A percentile compares a stretch with the other conserved stretches of the same genome.
Evolutionary conservation across 2,888 invertebrate genomes (phyloP).

Genomic region (Diachrysia chrysitis): DNA sequence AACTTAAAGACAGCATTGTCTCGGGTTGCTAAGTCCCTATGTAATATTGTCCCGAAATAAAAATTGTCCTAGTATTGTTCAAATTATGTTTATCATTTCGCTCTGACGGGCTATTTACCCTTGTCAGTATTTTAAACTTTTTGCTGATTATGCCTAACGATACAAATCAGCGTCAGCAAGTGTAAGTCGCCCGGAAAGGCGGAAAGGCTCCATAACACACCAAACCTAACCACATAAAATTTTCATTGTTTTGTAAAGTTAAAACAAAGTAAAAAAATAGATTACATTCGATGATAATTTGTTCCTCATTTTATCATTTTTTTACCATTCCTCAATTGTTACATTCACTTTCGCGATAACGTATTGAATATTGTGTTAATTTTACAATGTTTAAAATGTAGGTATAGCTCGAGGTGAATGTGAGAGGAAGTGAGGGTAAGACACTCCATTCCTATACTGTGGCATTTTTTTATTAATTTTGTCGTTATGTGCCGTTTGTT

Average conservation of each 20-base stretch:
- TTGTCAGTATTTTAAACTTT: not conserved
- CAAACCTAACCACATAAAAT: not conserved
- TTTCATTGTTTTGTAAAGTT: not conserved
- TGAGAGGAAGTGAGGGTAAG: not conserved
- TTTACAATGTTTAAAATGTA: not conserved
- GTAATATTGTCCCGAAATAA: conserved; percentile 14
- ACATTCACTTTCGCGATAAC: not conserved
- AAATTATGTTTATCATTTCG: not conserved
- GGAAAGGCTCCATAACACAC: not conserved
- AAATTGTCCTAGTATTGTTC: conserved; percentile 12
- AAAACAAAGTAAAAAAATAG: not conserved
- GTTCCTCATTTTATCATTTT: not conserved
- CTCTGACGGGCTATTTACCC: not conserved
- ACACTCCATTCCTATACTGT: not conserved
- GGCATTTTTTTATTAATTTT: not conserved
- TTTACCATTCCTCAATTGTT: not conserved
- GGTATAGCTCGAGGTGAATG: not conserved
- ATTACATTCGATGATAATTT: not conserved
- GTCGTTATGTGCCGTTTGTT: not conserved
- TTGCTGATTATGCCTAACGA: not conserved
- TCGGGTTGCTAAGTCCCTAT: conserved; percentile 38
- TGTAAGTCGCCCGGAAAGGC: not conserved
- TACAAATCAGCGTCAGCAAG: not conserved
- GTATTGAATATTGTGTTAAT: not conserved
- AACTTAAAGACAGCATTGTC: conserved; percentile 69